Conservation (phyloP, 2,113 vertebrate species). For the Saguinus imperator region DNA sequence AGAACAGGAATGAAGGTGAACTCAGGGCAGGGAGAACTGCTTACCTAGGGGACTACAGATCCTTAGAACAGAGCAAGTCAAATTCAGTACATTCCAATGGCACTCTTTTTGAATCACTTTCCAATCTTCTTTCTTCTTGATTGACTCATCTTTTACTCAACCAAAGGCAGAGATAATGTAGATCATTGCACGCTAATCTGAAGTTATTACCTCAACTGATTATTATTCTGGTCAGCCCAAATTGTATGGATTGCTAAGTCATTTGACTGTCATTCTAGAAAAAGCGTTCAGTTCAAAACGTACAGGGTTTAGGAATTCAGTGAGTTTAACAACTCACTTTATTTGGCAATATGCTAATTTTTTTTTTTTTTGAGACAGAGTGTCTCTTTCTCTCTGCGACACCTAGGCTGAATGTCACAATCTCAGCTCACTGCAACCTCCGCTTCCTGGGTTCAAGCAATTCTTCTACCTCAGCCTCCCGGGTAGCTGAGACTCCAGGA, state of each 20-base stretch:
- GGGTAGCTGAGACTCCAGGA: too few relatives aligned
- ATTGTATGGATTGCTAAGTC: neutral
- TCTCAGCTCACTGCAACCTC: too few relatives aligned
- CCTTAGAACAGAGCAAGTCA: neutral
- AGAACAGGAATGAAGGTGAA: neutral
- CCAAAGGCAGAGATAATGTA: neutral
- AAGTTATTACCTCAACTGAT: neutral
- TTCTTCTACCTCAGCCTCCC: too few relatives aligned
- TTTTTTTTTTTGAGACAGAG: neutral
- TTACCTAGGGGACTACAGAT: neutral
- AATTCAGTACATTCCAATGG: neutral
- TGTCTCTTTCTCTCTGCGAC: too few relatives aligned
- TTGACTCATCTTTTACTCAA: neutral
- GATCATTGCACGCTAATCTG: neutral
- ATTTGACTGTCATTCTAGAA: conserved; percentile 33
- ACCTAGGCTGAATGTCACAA: too few relatives aligned
- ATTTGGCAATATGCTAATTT: neutral
- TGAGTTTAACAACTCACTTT: neutral
- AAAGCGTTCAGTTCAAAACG: neutral
- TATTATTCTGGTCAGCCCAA: neutral
- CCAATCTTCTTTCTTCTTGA: neutral
- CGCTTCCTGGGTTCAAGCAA: too few relatives aligned
- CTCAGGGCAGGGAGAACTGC: neutral
- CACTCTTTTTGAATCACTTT: neutral
- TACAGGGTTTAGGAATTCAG: neutral